Conservation (phyloP, 2,797 vertebrate genomes). For the Sebastes dallii region DNA sequence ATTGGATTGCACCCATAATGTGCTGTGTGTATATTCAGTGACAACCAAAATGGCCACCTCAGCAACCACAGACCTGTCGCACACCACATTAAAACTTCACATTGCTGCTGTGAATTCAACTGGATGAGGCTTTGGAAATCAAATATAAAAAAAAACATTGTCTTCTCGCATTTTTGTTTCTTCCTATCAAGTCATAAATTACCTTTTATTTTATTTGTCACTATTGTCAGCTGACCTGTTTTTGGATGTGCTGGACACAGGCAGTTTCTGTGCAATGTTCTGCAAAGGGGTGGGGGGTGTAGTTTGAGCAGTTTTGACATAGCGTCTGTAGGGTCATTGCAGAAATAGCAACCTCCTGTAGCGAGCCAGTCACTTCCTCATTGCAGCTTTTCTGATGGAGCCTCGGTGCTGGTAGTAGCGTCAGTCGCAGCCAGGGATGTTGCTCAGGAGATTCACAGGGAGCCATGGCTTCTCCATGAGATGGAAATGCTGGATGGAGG, state of each 20-base stretch:
- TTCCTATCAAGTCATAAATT: neutral
- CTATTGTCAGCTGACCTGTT: neutral
- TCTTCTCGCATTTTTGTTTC: neutral
- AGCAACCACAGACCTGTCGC: neutral
- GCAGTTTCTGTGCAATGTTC: neutral
- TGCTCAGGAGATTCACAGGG: conserved; percentile 84
- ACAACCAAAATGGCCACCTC: neutral
- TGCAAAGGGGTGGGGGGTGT: conserved; percentile 10
- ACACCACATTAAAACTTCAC: neutral
- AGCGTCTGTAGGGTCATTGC: conserved; percentile 48
- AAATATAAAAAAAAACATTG: neutral
- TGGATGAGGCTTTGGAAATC: neutral
- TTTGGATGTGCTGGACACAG: neutral
- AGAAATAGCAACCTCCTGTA: conserved; percentile 69
- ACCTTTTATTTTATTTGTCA: neutral
- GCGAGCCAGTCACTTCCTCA: conserved; percentile 68
- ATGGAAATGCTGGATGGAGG: conserved; percentile 85
- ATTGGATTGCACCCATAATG: neutral
- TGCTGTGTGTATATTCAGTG: neutral
- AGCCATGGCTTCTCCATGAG: conserved; percentile 86
- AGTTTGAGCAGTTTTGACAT: conserved; percentile 38
- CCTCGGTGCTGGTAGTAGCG: conserved; percentile 33
- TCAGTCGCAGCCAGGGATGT: conserved; percentile 78
- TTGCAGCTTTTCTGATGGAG: conserved; percentile 57
- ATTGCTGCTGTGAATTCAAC: neutral